phyloP scores from a whole-genome alignment of 2,113 vertebrate species.

The Procavia capensis region DNA sequence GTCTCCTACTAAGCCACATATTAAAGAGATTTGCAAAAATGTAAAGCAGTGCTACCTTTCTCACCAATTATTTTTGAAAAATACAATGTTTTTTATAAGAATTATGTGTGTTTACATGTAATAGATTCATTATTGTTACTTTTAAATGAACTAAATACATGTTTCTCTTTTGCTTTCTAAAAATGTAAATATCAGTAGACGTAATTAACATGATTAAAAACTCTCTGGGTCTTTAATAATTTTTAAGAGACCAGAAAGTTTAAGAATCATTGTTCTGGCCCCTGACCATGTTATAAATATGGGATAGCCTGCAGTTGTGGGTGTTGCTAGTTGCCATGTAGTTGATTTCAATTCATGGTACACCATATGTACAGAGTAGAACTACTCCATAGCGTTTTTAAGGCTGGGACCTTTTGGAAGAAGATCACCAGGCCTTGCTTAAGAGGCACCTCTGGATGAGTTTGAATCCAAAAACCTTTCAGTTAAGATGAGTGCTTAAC shows the following conservation, averaged over 20 bases:
- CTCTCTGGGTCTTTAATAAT: not conserved
- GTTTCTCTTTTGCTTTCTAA: not conserved
- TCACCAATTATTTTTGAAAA: conserved; percentile 15
- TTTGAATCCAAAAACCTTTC: not conserved
- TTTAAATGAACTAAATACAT: conserved; percentile 12
- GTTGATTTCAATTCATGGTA: not conserved
- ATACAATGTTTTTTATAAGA: not conserved
- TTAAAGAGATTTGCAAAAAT: not conserved
- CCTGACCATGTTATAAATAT: not conserved
- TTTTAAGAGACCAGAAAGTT: not conserved
- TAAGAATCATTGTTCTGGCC: not conserved
- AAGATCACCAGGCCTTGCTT: not conserved
- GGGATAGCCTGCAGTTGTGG: not conserved
- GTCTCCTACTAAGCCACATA: not conserved
- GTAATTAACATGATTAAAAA: not conserved
- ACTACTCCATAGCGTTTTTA: not conserved
- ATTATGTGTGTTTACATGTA: not conserved
- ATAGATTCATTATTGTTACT: not conserved
- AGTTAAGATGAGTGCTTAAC: not conserved
- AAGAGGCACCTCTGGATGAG: not conserved
- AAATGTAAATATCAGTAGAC: not conserved
- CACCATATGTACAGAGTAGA: not conserved
- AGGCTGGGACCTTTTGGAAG: not conserved
- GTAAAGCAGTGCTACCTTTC: not conserved
- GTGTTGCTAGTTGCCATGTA: not conserved